Evolutionary conservation across 2,888 invertebrate species (phyloP).

Genomic region (Cosmopolites sordidus): DNA sequence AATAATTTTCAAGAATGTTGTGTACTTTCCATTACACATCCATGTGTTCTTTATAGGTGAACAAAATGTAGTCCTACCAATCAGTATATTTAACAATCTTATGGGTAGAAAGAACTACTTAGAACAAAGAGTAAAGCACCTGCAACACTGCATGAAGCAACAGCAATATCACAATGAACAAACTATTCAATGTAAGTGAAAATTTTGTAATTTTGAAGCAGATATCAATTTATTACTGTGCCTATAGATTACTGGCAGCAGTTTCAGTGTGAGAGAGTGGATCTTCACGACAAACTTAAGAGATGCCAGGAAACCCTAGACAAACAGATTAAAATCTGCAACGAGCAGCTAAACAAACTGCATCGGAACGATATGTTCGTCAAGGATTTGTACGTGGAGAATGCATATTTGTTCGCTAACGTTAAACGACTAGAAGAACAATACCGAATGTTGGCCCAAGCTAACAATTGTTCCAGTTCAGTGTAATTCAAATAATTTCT

Average conservation of each 20-base stretch:
- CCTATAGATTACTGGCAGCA: conserved; percentile 54
- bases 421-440: conserved; percentile 57
- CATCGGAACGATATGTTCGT: conserved; percentile 71
- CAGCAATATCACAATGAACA: conserved; percentile 60
- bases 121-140: conserved; percentile 59
- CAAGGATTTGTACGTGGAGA: conserved; percentile 80
- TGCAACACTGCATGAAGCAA: conserved; percentile 59
- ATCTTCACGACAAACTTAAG: conserved; percentile 52
- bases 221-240: conserved; percentile 3
- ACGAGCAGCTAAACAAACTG: conserved; percentile 62
- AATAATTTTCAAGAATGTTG: no score
- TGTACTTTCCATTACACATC: no score
- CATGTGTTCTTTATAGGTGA: no score
- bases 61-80: conserved; percentile 38
- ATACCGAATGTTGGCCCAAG: conserved; percentile 51
- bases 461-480: conserved; percentile 35
- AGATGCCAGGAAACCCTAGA: conserved; percentile 54
- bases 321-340: conserved; percentile 52
- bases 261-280: conserved; percentile 54
- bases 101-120: conserved; percentile 48
- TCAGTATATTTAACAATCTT: conserved; percentile 42
- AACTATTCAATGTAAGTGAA: conserved; percentile 58
- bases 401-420: conserved; percentile 69
- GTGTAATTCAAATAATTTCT: conserved; percentile 26
- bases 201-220: not conserved